Evolutionary conservation across 2,888 invertebrate species (phyloP).

Genomic region (Folsomia manolachei): DNA sequence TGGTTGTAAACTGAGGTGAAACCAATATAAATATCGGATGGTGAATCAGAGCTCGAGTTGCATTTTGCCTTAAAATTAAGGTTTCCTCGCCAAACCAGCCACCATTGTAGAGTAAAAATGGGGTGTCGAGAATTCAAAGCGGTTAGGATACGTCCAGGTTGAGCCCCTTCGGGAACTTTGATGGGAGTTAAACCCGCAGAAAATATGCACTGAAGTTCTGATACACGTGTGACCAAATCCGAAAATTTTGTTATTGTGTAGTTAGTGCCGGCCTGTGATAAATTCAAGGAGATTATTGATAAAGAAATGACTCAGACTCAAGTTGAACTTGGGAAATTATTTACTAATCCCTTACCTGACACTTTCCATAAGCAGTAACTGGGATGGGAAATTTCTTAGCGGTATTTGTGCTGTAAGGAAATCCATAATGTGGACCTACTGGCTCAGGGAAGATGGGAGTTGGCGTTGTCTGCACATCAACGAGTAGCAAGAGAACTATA

Average conservation of each 20-base stretch:
- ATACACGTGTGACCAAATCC: not conserved
- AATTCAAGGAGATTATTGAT: not conserved
- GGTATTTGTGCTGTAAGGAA: not conserved
- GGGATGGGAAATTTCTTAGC: not conserved
- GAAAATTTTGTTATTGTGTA: not conserved
- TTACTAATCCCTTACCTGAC: slow-evolving; percentile 5
- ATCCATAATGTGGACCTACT: slow-evolving; percentile 9
- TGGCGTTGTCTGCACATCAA: too few relatives aligned
- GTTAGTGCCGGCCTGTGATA: not conserved
- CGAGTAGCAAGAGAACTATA: too few relatives aligned
- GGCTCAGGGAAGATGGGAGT: too few relatives aligned
- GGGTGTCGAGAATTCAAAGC: not conserved
- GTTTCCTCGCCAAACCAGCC: not conserved
- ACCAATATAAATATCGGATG: not conserved
- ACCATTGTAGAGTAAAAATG: not conserved
- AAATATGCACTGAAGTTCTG: slow-evolving; percentile 4
- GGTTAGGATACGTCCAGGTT: not conserved
- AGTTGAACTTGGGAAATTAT: too few relatives aligned
- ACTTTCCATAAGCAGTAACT: not conserved
- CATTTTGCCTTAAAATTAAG: not conserved
- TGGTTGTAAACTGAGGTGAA: not conserved
- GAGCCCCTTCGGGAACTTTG: slow-evolving; percentile 3
- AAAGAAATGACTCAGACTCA: too few relatives aligned
- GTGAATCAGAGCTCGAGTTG: not conserved
- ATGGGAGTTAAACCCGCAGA: not conserved